Percentiles rank a stretch among this genome's conserved stretches.
Evolutionary conservation across 1,140 invertebrate genomes (phyloP).

Genomic region (Drosophila gunungcola): DNA sequence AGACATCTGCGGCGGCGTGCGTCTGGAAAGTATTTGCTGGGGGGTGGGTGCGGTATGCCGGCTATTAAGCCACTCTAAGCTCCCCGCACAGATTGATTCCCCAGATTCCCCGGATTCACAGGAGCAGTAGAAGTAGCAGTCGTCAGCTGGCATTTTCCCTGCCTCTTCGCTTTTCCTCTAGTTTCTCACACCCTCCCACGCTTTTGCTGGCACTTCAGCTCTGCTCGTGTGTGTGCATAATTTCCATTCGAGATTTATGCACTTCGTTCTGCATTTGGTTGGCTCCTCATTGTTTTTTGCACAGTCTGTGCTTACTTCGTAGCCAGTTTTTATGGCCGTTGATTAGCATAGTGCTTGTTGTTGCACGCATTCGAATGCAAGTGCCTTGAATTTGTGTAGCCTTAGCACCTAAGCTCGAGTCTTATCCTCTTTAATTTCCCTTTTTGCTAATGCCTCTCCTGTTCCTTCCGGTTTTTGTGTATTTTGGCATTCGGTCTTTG

Average conservation of each 20-base stretch:
- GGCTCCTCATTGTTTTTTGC: not conserved
- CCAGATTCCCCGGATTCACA: too few relatives aligned
- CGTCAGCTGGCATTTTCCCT: slow-evolving; percentile 1
- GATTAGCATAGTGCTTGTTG: slow-evolving; percentile 31
- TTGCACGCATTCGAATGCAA: slow-evolving; percentile 20
- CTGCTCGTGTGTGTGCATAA: slow-evolving; percentile 16
- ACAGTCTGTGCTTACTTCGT: slow-evolving; percentile 9
- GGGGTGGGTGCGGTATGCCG: not conserved
- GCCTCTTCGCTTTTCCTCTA: not conserved
- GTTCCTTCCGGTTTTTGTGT: not conserved
- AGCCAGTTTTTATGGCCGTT: slow-evolving; percentile 14
- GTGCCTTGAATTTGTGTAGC: slow-evolving; percentile 2
- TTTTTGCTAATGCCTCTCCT: not conserved
- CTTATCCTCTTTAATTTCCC: not conserved
- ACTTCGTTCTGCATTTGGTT: slow-evolving; percentile 14
- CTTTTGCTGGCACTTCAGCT: not conserved
- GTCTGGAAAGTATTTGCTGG: not conserved
- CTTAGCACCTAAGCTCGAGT: not conserved
- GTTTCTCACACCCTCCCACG: not conserved
- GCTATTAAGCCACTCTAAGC: slow-evolving; percentile 10
- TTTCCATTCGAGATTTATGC: slow-evolving; percentile 38
- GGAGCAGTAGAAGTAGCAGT: too few relatives aligned
- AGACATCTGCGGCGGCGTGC: slow-evolving; percentile 16
- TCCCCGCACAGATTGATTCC: slow-evolving; percentile 19
- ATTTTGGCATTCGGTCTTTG: too few relatives aligned